Percentiles rank a stretch among this genome's conserved stretches.
phyloP scores from a whole-genome alignment of 2,888 invertebrate species.

The Drosophila lacicola region DNA sequence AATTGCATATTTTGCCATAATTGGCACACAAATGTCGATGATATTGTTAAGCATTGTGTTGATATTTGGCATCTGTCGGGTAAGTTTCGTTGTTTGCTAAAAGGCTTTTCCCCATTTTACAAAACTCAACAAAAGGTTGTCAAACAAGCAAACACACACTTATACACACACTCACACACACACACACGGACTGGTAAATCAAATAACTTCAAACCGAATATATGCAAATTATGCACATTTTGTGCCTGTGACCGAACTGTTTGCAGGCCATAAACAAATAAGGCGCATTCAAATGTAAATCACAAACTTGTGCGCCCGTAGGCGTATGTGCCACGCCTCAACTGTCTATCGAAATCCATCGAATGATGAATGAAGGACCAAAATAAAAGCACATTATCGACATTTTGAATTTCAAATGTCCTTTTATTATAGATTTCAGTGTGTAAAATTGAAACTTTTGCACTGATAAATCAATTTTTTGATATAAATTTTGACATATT shows the following conservation, averaged over 20 bases:
- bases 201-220: conserved; percentile 53
- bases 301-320: conserved; percentile 26
- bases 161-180: conserved; percentile 3
- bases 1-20: conserved; percentile 92
- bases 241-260: conserved; percentile 52
- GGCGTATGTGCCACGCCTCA: conserved; percentile 8
- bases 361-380: conserved; percentile 7
- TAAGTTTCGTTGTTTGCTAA: conserved; percentile 85
- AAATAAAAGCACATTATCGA: conserved; percentile 1
- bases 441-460: too few species aligned
- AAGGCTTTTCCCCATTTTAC: conserved; percentile 43
- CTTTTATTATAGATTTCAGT: too few species aligned
- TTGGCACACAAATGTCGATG: conserved; percentile 92
- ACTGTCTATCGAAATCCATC: background rate
- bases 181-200: conserved; percentile 17
- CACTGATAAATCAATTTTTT: too few species aligned
- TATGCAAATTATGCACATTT: conserved; percentile 64
- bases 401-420: background rate
- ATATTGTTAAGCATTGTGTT: conserved; percentile 90
- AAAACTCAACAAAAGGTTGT: conserved; percentile 28
- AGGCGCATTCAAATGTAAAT: conserved; percentile 69
- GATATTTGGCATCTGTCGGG: conserved; percentile 91
- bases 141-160: conserved; percentile 23
- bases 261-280: conserved; percentile 54
- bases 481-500: too few species aligned